Conservation (phyloP, 2,888 invertebrate species). For the Mythimna loreyi region DNA sequence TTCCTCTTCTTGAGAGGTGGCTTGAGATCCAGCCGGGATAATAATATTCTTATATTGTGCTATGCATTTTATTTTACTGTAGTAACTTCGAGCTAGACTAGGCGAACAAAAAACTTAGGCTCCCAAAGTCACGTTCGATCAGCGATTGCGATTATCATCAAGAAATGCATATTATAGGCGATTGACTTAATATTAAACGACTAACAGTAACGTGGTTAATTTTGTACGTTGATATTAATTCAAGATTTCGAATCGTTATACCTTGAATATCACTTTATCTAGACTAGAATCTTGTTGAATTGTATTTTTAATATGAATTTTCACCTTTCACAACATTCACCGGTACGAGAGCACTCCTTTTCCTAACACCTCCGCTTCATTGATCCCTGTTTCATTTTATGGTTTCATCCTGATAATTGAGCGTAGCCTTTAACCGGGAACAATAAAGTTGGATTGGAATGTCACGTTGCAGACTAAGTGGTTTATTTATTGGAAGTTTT, state of each 20-base stretch:
- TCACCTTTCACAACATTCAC: neutral
- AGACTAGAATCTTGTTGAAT: no score
- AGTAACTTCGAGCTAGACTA: neutral
- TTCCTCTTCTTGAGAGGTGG: no score
- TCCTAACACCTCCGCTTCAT: neutral
- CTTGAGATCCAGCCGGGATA: no score
- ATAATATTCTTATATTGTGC: no score
- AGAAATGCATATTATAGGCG: no score
- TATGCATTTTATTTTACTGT: neutral
- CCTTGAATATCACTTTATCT: neutral
- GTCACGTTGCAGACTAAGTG: constrained; percentile 51
- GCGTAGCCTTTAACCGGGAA: constrained; percentile 32
- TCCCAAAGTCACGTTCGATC: neutral
- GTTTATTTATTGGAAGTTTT: constrained; percentile 44
- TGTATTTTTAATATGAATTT: neutral
- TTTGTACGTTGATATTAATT: no score
- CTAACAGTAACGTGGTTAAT: no score
- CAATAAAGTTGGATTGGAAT: constrained; percentile 61
- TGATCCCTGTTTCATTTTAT: constrained; percentile 44
- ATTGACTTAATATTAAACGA: no score
- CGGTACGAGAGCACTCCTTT: constrained; percentile 8
- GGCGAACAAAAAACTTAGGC: neutral
- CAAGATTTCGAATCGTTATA: no score
- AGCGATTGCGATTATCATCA: no score
- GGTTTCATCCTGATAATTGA: constrained; percentile 57